Percentiles rank a stretch among this genome's conserved stretches.
Evolutionary conservation across 1,140 invertebrate species (phyloP).

Genomic region (Cydia pomonella): DNA sequence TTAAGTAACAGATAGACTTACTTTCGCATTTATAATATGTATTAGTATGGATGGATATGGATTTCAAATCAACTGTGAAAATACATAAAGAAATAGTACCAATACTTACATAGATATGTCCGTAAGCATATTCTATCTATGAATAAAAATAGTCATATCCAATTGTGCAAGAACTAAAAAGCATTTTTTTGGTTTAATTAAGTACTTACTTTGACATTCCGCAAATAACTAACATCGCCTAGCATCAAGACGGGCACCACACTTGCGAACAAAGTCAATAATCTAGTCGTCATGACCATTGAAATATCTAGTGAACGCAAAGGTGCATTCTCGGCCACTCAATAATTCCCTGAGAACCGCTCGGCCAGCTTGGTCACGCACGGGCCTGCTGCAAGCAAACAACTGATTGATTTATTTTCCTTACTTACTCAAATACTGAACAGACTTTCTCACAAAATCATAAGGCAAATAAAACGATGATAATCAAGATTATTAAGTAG

Average conservation of each 20-base stretch:
- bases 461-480: conserved; percentile 1
- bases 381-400: conserved; percentile 20
- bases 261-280: neutral
- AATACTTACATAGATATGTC: too few species aligned
- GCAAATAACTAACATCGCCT: too few species aligned
- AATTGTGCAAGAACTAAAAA: too few species aligned
- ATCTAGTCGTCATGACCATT: neutral
- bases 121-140: too few species aligned
- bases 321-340: conserved; percentile 18
- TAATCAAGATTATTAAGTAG: conserved; percentile 6
- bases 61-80: too few species aligned
- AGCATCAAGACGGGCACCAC: neutral
- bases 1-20: too few species aligned
- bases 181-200: too few species aligned
- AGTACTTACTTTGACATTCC: neutral
- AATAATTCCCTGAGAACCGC: conserved; percentile 20
- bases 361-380: conserved; percentile 12
- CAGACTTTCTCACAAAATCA: neutral
- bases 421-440: conserved; percentile 31
- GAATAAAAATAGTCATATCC: too few species aligned
- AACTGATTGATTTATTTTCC: conserved; percentile 31
- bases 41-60: too few species aligned
- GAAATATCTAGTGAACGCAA: neutral
- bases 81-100: too few species aligned
- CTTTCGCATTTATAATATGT: too few species aligned